Conservation (phyloP, 2,888 invertebrate genomes). For the Aspidiotus rigidus region DNA sequence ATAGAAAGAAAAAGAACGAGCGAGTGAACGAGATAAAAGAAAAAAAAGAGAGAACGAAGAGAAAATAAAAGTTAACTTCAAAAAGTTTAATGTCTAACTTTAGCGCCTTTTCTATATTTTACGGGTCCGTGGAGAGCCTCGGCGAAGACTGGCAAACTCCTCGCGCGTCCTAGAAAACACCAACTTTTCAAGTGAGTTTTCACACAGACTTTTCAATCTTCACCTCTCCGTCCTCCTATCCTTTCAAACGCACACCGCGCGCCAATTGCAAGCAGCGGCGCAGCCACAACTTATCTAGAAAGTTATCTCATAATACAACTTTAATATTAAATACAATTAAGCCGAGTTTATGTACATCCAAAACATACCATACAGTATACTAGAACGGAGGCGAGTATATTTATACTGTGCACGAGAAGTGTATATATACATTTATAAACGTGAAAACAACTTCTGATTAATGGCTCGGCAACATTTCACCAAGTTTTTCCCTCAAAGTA, state of each 20-base stretch:
- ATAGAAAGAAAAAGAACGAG: neutral
- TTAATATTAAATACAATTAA: conserved; percentile 37
- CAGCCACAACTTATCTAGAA: conserved; percentile 30
- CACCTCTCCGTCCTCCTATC: neutral
- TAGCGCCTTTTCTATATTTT: conserved; percentile 24
- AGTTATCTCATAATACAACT: conserved; percentile 35
- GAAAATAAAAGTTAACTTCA: conserved; percentile 24
- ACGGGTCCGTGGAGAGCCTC: conserved; percentile 19
- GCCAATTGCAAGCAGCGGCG: conserved; percentile 10
- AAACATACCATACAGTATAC: neutral
- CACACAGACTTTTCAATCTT: neutral
- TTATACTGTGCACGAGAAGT: neutral
- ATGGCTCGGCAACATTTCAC: conserved; percentile 35
- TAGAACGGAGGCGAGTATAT: too few species aligned
- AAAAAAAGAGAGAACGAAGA: conserved; percentile 2
- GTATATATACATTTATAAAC: conserved; percentile 25
- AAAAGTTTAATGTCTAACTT: conserved; percentile 24
- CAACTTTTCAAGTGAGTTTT: conserved; percentile 10
- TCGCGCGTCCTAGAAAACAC: neutral
- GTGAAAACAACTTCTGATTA: conserved; percentile 34
- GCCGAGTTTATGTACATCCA: conserved; percentile 29
- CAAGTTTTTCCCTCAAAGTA: conserved; percentile 29
- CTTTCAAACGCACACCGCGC: neutral
- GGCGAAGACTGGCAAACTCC: conserved; percentile 1
- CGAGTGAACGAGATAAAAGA: neutral